Evolutionary conservation across 2,888 invertebrate species (phyloP), one percentile per base, ranked within the genome.

Genomic region (Eremobia ochroleuca): DNA sequence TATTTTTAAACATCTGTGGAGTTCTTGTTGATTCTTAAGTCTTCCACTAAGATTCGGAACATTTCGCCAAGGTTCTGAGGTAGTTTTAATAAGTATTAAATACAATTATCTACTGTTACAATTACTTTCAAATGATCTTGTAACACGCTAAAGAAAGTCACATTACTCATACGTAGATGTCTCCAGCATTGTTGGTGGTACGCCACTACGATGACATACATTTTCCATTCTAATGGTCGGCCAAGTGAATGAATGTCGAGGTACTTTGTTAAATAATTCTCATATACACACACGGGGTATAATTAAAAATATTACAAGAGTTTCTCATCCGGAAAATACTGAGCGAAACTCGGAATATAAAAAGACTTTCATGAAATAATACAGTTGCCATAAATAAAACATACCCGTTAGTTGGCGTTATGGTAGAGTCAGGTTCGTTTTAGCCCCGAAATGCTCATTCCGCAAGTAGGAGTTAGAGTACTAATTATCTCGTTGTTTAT

Each of bases 271-370:
- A 82, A 85, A 77, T 85, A 79, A 81, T 77, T 85, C 73, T 86
- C 74, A 68, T 77, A 82, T 70, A 85, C 77, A 34, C 62, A 72
- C 85, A 82, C 55, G 70, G 70, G 65, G 82, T 83, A 70, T 77
- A 87, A 90, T 89, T 88, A 88, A 88, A 88, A 82, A 70, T 77
- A 88, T 88, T 85, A 89, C 76, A 73, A 84, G 75, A 79, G 77
- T 82, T 84, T 88, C 85, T 88, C 90, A 87, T 81, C 83, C 85
- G 87, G 86, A 88, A 89, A 90, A 89, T 82, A 83, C 82, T 66
- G 73, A 80, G 85, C 80, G 83, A 88, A 85, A 87, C 82, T 88
- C 77, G 37, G 82, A 77, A 81, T 76, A 83, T 76, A 70, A 65
- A 76, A 71, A 84, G 76, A 86, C 83, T 87, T 86, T 87, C 85